phyloP scores from a whole-genome alignment of 2,888 invertebrate genomes.

The Hydriomena furcata region DNA sequence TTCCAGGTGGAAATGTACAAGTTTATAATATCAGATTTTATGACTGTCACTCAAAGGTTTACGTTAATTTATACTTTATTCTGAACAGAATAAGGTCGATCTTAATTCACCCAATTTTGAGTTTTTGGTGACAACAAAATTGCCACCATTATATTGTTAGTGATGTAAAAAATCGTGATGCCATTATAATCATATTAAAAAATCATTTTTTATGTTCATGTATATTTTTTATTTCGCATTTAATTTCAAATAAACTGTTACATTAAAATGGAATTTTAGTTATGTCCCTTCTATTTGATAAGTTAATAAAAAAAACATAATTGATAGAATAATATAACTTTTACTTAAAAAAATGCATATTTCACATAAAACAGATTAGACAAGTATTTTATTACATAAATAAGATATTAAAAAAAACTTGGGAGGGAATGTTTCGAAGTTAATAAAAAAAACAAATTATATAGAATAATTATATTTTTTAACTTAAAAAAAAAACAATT shows the following conservation, averaged over 20 bases:
- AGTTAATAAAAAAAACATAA: constrained; percentile 18
- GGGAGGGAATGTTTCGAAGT: constrained; percentile 5
- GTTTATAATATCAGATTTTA: no score
- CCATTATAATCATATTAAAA: constrained; percentile 62
- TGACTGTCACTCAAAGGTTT: no score
- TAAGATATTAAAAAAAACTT: neutral
- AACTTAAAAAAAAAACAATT: constrained; percentile 8
- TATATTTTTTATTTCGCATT: constrained; percentile 78
- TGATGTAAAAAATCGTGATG: constrained; percentile 68
- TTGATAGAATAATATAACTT: constrained; percentile 19
- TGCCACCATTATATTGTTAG: constrained; percentile 52
- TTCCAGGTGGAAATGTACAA: no score
- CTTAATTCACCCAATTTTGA: no score
- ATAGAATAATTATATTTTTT: constrained; percentile 20
- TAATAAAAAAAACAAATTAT: constrained; percentile 18
- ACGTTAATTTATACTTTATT: no score
- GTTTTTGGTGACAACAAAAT: no score
- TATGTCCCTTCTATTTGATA: neutral
- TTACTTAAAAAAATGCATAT: constrained; percentile 6
- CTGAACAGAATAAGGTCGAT: no score
- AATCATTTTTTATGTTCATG: constrained; percentile 54
- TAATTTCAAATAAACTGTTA: constrained; percentile 74
- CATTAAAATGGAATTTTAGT: constrained; percentile 34
- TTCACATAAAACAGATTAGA: constrained; percentile 2
- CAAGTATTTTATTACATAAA: no score